Conservation (phyloP, 2,797 vertebrate genomes). For the Acipenser transmontanus region DNA sequence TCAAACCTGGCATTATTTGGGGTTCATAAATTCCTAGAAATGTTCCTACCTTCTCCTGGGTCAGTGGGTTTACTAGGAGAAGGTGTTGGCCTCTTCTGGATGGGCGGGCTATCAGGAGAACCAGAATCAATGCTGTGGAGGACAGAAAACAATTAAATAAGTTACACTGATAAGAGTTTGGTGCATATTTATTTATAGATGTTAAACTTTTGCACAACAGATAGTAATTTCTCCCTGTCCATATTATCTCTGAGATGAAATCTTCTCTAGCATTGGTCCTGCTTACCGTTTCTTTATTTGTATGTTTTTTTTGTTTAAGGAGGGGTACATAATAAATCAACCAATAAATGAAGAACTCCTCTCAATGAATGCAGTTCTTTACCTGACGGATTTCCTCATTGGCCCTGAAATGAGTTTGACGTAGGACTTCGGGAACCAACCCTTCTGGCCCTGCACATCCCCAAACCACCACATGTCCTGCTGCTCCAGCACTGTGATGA, state of each 20-base stretch:
- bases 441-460: constrained; percentile 91
- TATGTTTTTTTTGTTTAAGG: no score
- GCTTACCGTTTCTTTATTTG: no score
- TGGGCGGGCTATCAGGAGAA: constrained; percentile 85
- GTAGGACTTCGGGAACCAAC: constrained; percentile 98
- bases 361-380: not conserved
- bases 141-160: constrained; percentile 24
- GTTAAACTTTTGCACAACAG: no score
- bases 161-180: no score
- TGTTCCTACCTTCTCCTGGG: constrained; percentile 80
- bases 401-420: constrained; percentile 90
- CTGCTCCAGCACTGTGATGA: constrained; percentile 94
- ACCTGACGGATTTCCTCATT: constrained; percentile 80
- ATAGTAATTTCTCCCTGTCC: no score
- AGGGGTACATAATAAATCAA: no score
- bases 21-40: not conserved
- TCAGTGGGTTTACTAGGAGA: constrained; percentile 75
- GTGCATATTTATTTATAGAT: no score
- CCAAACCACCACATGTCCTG: constrained; percentile 99
- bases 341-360: no score
- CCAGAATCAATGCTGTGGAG: constrained; percentile 71
- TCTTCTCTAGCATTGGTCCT: no score
- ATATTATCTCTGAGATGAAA: no score
- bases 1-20: not conserved
- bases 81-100: constrained; percentile 80